Base-by-base conservation (phyloP, 2,888 invertebrate genomes). In the Meiosimyza decipiens region DNA sequence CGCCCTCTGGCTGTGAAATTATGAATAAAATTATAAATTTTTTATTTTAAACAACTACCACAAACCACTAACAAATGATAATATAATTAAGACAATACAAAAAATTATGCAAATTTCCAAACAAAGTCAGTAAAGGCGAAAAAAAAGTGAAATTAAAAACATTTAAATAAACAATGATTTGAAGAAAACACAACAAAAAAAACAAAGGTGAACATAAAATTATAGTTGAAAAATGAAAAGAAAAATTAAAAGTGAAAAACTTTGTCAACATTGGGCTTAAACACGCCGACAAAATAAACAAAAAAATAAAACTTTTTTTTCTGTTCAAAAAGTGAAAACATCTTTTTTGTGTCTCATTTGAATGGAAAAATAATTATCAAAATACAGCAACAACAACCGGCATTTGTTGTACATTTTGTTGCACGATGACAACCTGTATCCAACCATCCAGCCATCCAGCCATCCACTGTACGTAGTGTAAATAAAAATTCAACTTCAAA, bases 21-120 rank as follows among this genome's bases (percentile, higher is more conserved):
- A 55, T 55, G 55, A 55, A 55, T 55, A 18, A 18, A 18, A 55
- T 55, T 55, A 55, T 55, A 55, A 55, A 11, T 55, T 11, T 55
- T 55, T 55, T 55, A 15, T 18, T 55, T 55, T 15, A 16, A 18
- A 16, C 11, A 55, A 55, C 11, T 11, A 55, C 15, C 22, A 22
- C 55, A 18, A 54, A 2, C n/a, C 54, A 15, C 16, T 22, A 55
- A 55, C 15, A 55, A 55, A 16, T 18, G 22, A 16, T 11, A 55
- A 16, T 11, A 55, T 22, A 16, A 55, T 16, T 16, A 55, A 16
- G 55, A 55, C 59, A 28, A 60, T 15, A 60, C 22, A 60, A 60
- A 60, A 60, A 60, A 18, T 60, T 60, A 60, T 60, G 59, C 59
- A 60, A 60, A 60, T 60, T 60, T 60, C 9, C 55, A 55, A 55